Percentiles rank a stretch among this genome's conserved stretches.
Conservation (phyloP, 2,113 vertebrate species). For the Channa maculata region DNA sequence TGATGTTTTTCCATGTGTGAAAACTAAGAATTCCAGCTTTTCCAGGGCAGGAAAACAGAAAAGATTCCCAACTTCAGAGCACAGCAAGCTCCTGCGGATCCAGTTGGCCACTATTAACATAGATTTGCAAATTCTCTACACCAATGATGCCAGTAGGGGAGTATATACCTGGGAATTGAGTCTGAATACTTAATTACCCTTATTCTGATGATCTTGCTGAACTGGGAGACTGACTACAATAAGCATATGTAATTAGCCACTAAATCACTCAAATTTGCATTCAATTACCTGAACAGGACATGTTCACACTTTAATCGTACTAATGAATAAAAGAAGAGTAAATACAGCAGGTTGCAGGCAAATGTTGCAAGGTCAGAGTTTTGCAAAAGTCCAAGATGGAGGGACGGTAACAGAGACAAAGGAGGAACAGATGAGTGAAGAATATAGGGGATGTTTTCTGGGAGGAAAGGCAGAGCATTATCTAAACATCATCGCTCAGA, state of each 20-base stretch:
- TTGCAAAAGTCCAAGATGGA: not conserved
- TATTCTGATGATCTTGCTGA: not conserved
- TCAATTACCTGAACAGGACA: slow-evolving; percentile 2
- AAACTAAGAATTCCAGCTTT: too few relatives aligned
- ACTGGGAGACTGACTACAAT: not conserved
- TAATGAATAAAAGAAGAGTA: slow-evolving; percentile 5
- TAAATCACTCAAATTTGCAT: slow-evolving; percentile 4
- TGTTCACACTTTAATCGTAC: not conserved
- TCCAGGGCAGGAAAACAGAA: not conserved
- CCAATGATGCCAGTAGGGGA: too few relatives aligned
- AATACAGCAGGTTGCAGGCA: not conserved
- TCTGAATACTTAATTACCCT: not conserved
- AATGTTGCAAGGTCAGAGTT: not conserved
- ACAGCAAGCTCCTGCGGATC: not conserved
- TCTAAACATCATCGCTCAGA: slow-evolving; percentile 21
- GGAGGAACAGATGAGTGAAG: too few relatives aligned
- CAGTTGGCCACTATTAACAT: not conserved
- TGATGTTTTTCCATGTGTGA: too few relatives aligned
- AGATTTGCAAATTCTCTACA: not conserved
- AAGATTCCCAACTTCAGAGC: too few relatives aligned
- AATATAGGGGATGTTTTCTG: not conserved
- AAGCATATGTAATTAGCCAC: not conserved
- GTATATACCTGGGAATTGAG: not conserved
- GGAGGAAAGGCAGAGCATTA: not conserved
- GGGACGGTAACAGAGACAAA: not conserved